phyloP scores from a whole-genome alignment of 2,113 vertebrate species.

The Talpa occidentalis region DNA sequence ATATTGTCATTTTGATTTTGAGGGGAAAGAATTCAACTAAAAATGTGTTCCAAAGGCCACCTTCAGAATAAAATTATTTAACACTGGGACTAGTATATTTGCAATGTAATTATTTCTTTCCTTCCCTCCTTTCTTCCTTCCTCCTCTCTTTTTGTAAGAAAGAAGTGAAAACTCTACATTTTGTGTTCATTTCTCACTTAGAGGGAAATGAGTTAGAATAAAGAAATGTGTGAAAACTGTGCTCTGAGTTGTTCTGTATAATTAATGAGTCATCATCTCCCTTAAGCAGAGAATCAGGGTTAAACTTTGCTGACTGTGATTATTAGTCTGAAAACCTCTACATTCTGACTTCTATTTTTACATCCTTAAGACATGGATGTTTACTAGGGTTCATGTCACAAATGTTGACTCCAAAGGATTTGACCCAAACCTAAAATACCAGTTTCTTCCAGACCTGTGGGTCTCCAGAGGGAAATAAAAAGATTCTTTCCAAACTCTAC shows the following conservation, averaged over 20 bases:
- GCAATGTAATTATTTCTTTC: background rate
- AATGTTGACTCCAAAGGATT: background rate
- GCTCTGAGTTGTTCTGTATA: conserved; percentile 57
- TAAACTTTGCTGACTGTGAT: conserved; percentile 63
- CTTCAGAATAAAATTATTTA: conserved; percentile 33
- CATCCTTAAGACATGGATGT: conserved; percentile 2
- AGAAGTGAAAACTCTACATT: conserved; percentile 31
- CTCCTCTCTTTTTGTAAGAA: background rate
- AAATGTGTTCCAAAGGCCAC: background rate
- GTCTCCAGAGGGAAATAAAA: conserved; percentile 21
- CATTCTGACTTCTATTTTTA: conserved; percentile 28
- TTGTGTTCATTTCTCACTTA: conserved; percentile 42
- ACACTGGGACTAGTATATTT: background rate
- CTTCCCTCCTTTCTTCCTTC: background rate
- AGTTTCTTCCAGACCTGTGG: background rate
- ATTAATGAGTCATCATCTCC: conserved; percentile 68
- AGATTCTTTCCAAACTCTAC: background rate
- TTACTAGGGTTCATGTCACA: background rate
- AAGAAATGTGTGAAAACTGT: conserved; percentile 61
- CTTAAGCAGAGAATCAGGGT: conserved; percentile 35
- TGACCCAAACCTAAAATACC: background rate
- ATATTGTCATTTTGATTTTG: conserved; percentile 32
- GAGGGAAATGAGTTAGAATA: conserved; percentile 39
- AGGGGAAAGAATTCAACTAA: background rate
- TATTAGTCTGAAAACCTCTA: conserved; percentile 55